Base-by-base conservation (phyloP, 1,140 invertebrate genomes). In the Lucilia sericata region DNA sequence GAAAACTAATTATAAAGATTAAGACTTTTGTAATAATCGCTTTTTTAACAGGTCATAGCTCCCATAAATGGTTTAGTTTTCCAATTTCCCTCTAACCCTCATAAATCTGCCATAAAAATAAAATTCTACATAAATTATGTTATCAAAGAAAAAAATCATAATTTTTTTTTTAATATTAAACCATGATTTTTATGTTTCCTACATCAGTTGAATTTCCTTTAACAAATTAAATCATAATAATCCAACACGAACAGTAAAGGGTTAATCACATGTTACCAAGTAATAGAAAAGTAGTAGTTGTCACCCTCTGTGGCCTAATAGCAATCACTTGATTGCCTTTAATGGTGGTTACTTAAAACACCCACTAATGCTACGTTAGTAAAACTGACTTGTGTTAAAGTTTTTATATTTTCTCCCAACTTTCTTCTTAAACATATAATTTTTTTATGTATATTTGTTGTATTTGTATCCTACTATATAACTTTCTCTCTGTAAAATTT, bases 231-330 rank as follows among this genome's bases (percentile, higher is more conserved):
- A 55, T 55, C 3, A 55, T 55, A 55, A 55, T 13, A 55, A 55
- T 70, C 10, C 65, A 70, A 25, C 19, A 21, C 19, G n/a, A n/a
- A 60, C 14, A 21, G 0, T 25, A 70, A 70, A 21, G 19, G 19
- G 65, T 70, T 70, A 25, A 25, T 70, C 65, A 70, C 21, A 70
- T 70, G 14, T 12, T 70, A 10, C 7, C 65, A 21, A 60, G 55
- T 17, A n/a, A 25, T 21, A 25, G 4, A 25, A 60, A 70, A 70
- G 30, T 30, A 55, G 74, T 51, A 51, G n/a, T 19, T 83, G 82
- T 83, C 75, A 70, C 82, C 49, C 82, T 74, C 60, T 83, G 82
- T 83, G 82, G 82, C 74, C 82, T 83, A 83, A 83, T 83, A 76
- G 82, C 82, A 83, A 83, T 83, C 82, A 76, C 74, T 83, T 83